Evolutionary conservation across 2,113 vertebrate genomes (phyloP).

Genomic region (Sus scrofa): DNA sequence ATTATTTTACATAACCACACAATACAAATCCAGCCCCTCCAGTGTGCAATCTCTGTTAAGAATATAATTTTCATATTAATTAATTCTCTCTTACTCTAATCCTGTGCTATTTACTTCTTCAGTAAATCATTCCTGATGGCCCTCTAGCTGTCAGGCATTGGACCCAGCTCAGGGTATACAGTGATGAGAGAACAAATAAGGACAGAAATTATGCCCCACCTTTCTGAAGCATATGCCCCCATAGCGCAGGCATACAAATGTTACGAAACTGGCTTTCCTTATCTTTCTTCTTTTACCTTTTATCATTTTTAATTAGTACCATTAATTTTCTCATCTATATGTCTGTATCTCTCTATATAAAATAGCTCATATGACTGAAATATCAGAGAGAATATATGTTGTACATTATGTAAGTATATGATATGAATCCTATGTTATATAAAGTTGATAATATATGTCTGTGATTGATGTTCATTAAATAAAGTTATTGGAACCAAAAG

Average conservation of each 20-base stretch:
- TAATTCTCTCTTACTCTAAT: background rate
- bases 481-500: background rate
- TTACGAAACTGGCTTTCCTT: background rate
- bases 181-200: background rate
- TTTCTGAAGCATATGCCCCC: background rate
- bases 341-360: background rate
- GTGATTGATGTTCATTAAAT: background rate
- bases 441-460: background rate
- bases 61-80: background rate
- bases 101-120: background rate
- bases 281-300: background rate
- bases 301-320: background rate
- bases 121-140: background rate
- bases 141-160: background rate
- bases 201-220: background rate
- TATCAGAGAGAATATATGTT: background rate
- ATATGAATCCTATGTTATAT: background rate
- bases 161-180: background rate
- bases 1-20: background rate
- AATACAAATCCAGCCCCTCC: background rate
- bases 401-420: background rate
- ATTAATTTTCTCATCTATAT: background rate
- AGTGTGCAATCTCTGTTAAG: background rate
- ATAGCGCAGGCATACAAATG: background rate
- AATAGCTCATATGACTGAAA: background rate